Evolutionary conservation across 2,113 vertebrate genomes (phyloP).

Genomic region (Mesoclemmys tuberculata): DNA sequence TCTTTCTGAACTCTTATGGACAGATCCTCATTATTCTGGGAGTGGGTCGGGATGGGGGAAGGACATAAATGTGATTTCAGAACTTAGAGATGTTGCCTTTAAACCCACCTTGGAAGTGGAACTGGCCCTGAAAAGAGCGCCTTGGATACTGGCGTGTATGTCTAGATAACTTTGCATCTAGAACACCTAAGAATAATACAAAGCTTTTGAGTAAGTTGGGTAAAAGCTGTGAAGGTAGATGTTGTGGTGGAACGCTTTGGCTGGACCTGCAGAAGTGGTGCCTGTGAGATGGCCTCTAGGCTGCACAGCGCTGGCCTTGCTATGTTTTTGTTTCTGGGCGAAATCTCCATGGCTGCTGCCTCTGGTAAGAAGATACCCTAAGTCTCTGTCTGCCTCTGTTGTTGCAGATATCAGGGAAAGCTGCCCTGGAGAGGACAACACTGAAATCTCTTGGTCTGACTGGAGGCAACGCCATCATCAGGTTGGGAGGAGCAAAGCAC

Average conservation of each 20-base stretch:
- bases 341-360: not conserved
- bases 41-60: not conserved
- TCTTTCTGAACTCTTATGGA: constrained; percentile 46
- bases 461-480: constrained; percentile 91
- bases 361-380: not conserved
- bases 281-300: not conserved
- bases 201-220: not conserved
- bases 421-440: constrained; percentile 84
- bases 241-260: not conserved
- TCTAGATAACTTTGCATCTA: not conserved
- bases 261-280: not conserved
- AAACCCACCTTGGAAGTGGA: not conserved
- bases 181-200: not conserved
- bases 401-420: constrained; percentile 85
- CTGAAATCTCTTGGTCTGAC: constrained; percentile 93
- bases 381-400: not conserved
- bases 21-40: constrained; percentile 41
- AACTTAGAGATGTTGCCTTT: not conserved
- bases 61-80: not conserved
- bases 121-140: not conserved
- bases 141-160: not conserved
- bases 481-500: constrained; percentile 75
- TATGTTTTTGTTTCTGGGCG: not conserved
- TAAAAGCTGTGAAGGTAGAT: not conserved
- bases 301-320: not conserved